Conservation (phyloP, 2,797 vertebrate genomes). For the Premnoplex brunnescens region DNA sequence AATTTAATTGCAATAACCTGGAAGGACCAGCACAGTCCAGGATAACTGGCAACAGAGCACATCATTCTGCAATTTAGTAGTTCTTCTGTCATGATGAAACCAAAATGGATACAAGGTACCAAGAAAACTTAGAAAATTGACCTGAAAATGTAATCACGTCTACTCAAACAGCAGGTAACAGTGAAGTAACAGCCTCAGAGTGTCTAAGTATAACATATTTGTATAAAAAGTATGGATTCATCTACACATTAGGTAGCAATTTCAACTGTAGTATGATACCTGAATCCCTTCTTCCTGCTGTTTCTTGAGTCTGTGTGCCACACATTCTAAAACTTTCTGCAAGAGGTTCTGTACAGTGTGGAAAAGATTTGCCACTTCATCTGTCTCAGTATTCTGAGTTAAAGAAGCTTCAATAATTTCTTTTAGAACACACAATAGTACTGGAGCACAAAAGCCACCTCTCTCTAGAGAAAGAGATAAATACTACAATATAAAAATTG, state of each 20-base stretch:
- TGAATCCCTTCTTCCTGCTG: conserved; percentile 81
- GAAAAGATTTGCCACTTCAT: conserved; percentile 69
- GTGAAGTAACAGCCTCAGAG: not conserved
- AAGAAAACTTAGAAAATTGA: not conserved
- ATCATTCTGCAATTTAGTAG: not conserved
- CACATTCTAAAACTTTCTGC: conserved; percentile 87
- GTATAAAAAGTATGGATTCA: not conserved
- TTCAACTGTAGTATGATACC: conserved; percentile 68
- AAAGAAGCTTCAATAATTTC: conserved; percentile 79
- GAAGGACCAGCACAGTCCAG: not conserved
- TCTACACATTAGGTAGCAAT: not conserved
- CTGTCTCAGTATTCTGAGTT: conserved; percentile 54
- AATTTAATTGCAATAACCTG: not conserved
- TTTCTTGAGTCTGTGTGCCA: conserved; percentile 79
- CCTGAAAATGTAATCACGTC: not conserved
- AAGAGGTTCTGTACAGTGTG: conserved; percentile 84
- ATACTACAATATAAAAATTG: not conserved
- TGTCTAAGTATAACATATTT: not conserved
- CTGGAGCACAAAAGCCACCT: conserved; percentile 81
- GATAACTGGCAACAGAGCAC: not conserved
- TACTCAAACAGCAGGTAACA: not conserved
- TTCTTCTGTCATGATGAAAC: not conserved
- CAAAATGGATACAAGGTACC: not conserved
- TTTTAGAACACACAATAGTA: conserved; percentile 82
- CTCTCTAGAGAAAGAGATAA: conserved; percentile 74